These are phyloP conservation scores for Myotis lucifugus DNA, from an alignment of 2,113 vertebrate genomes.

Conservation along the genomic window DNA sequence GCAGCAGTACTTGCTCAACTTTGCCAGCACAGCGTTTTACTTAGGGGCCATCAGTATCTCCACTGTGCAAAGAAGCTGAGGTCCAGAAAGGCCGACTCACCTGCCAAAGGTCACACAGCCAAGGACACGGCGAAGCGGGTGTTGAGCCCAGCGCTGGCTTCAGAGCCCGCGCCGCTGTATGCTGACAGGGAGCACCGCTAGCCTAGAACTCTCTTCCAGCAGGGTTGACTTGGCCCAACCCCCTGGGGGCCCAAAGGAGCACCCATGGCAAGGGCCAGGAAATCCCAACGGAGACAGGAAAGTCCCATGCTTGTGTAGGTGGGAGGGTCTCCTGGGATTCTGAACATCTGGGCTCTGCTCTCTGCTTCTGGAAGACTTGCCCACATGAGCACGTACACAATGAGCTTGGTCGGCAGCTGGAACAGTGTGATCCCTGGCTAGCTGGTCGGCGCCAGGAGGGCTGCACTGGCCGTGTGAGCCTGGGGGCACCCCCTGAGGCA, in stretches of 20 bases:
- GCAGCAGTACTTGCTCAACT: too few relatives aligned
- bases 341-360: neutral
- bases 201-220: neutral
- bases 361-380: neutral
- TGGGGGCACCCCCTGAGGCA: neutral
- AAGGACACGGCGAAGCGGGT: neutral
- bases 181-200: neutral
- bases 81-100: neutral
- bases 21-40: neutral
- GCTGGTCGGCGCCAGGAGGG: neutral
- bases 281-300: fast-evolving
- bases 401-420: neutral
- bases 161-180: neutral
- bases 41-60: neutral
- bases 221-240: neutral
- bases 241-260: neutral
- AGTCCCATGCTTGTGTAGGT: too few relatives aligned
- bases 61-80: neutral
- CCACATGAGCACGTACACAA: neutral
- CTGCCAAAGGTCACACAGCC: neutral
- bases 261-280: fast-evolving
- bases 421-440: neutral
- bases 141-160: neutral
- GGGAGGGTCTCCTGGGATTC: neutral
- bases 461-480: neutral